Conservation (phyloP, 2,888 invertebrate genomes). For the Plebejus melissa region DNA sequence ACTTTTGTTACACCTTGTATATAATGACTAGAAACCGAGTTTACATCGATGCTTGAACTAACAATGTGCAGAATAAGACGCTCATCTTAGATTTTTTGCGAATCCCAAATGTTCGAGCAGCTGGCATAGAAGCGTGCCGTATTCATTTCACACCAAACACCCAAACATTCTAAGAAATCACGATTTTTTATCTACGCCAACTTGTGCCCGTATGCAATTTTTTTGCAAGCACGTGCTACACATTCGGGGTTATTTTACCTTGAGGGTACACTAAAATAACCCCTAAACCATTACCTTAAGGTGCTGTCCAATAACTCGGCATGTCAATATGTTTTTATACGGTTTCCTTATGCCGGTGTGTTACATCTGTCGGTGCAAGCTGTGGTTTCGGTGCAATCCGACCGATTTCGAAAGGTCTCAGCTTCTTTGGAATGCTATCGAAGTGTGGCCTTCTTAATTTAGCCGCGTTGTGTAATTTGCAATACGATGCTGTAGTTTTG, state of each 20-base stretch:
- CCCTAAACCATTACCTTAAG: background rate
- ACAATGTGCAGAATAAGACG: slow-evolving; percentile 24
- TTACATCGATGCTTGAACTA: no score
- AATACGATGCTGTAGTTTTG: slow-evolving; percentile 64
- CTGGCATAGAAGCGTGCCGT: slow-evolving; percentile 44
- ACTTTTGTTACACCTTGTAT: no score
- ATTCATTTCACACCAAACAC: slow-evolving; percentile 54
- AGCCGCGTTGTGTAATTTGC: slow-evolving; percentile 58
- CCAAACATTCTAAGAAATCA: slow-evolving; percentile 53
- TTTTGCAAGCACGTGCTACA: slow-evolving; percentile 70
- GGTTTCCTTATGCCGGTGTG: slow-evolving; percentile 64
- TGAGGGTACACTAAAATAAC: background rate
- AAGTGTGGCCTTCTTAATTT: slow-evolving; percentile 39
- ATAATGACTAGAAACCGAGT: no score
- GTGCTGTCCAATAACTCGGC: background rate
- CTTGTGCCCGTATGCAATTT: slow-evolving; percentile 75
- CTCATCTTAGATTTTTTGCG: background rate
- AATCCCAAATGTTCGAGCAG: slow-evolving; percentile 37
- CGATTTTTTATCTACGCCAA: slow-evolving; percentile 58
- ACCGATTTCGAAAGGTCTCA: slow-evolving; percentile 41
- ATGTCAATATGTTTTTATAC: slow-evolving; percentile 51
- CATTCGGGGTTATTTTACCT: background rate
- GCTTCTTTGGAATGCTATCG: background rate
- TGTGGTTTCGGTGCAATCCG: slow-evolving; percentile 59
- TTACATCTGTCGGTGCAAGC: slow-evolving; percentile 72